Percentiles rank a stretch among this genome's conserved stretches.
Evolutionary conservation across 2,797 vertebrate species (phyloP).

Genomic region (Squalus acanthias): DNA sequence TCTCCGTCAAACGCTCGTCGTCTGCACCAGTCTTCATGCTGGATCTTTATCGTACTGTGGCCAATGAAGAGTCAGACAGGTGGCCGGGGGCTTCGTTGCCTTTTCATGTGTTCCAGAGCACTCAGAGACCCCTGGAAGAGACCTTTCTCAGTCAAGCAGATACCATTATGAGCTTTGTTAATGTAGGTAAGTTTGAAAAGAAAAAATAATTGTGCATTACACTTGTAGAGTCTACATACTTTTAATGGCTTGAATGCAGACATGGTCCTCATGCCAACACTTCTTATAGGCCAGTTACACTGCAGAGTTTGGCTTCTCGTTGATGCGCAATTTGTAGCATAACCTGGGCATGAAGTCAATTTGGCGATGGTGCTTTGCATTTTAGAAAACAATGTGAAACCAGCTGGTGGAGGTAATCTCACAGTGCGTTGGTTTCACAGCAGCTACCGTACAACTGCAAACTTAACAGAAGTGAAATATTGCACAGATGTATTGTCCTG

Average conservation of each 20-base stretch:
- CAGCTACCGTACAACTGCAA: neutral
- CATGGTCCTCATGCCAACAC: neutral
- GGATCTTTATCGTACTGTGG: constrained; percentile 86
- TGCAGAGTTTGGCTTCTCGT: neutral
- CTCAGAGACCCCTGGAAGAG: constrained; percentile 66
- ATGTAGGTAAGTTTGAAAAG: constrained; percentile 75
- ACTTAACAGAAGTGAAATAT: neutral
- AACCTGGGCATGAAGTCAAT: neutral
- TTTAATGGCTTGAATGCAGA: neutral
- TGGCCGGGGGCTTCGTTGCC: constrained; percentile 54
- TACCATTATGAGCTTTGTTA: constrained; percentile 94
- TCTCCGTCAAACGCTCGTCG: constrained; percentile 65
- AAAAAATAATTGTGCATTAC: neutral
- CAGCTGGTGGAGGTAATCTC: neutral
- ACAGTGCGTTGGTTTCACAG: neutral
- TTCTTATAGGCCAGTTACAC: neutral
- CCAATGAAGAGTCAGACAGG: constrained; percentile 56
- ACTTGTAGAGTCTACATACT: neutral
- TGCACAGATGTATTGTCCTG: neutral
- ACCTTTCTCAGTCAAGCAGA: constrained; percentile 77
- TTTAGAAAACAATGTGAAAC: neutral
- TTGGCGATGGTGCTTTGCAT: neutral
- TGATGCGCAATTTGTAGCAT: neutral
- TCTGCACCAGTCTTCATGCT: constrained; percentile 89
- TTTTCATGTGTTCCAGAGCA: constrained; percentile 68